Conservation (phyloP, 2,113 vertebrate species). For the Pseudopipra pipra region DNA sequence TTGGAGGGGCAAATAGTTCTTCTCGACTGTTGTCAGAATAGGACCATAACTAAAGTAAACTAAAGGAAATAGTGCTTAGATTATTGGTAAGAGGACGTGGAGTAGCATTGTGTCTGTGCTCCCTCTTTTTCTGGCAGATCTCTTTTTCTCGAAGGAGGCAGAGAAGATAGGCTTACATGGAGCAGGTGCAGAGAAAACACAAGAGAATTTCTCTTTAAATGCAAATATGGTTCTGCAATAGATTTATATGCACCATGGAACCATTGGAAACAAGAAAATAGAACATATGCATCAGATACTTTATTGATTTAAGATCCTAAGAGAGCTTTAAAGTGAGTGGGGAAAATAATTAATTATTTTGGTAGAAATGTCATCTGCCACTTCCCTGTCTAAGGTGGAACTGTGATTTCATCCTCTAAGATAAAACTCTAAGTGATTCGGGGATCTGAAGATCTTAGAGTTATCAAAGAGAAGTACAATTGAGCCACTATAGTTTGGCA, state of each 20-base stretch:
- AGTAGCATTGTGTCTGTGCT: not conserved
- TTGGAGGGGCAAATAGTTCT: not conserved
- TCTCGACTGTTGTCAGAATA: not conserved
- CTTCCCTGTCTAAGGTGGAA: not conserved
- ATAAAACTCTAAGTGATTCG: not conserved
- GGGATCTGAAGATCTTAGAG: not conserved
- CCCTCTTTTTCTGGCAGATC: conserved; percentile 20
- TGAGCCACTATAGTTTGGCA: not conserved
- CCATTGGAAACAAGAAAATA: conserved; percentile 7
- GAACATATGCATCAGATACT: conserved; percentile 13
- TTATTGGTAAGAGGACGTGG: conserved; percentile 5
- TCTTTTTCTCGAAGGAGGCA: conserved; percentile 21
- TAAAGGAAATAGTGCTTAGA: conserved; percentile 37
- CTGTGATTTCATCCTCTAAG: not conserved
- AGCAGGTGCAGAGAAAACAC: conserved; percentile 64
- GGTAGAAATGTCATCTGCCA: not conserved
- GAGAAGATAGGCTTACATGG: conserved; percentile 10
- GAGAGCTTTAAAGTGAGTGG: not conserved
- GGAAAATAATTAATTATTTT: not conserved
- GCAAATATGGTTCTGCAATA: conserved; percentile 22
- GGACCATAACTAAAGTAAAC: conserved; percentile 15
- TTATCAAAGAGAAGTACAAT: not conserved
- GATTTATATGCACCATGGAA: conserved; percentile 7
- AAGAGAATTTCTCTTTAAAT: conserved; percentile 49
- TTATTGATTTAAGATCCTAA: conserved; percentile 40